These are phyloP conservation scores for Lasaia peninsularis DNA, from an alignment of 1,140 invertebrate genomes.

Conservation along the genomic window DNA sequence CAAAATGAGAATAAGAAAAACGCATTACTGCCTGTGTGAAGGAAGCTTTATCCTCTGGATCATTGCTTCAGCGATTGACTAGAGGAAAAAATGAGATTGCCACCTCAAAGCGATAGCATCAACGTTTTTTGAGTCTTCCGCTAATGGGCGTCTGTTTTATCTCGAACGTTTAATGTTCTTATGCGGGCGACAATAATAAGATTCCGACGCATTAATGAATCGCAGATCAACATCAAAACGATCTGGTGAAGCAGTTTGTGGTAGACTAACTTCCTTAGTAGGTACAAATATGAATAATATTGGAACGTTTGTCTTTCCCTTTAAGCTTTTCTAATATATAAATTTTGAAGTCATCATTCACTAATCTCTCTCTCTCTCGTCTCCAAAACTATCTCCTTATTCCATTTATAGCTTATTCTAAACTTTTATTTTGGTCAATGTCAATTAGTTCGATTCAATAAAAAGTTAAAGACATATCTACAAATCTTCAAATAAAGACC, in stretches of 20 bases:
- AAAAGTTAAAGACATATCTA: too few species aligned
- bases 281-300: too few species aligned
- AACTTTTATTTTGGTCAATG: too few species aligned
- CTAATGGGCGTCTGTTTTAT: conserved; percentile 75
- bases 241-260: background rate
- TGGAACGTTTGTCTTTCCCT: too few species aligned
- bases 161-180: conserved; percentile 67
- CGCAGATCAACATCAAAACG: conserved; percentile 35
- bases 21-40: conserved; percentile 28
- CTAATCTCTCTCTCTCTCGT: too few species aligned
- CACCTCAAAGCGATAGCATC: conserved; percentile 66
- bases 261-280: too few species aligned
- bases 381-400: too few species aligned
- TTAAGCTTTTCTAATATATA: too few species aligned
- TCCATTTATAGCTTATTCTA: too few species aligned
- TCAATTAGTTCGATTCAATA: too few species aligned
- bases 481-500: too few species aligned
- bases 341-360: too few species aligned
- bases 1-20: background rate
- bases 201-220: conserved; percentile 71
- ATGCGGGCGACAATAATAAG: conserved; percentile 71
- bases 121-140: conserved; percentile 55
- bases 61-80: conserved; percentile 69
- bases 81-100: conserved; percentile 71
- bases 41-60: conserved; percentile 60